phyloP scores from a whole-genome alignment of 2,113 vertebrate species.

The Chauna torquata region DNA sequence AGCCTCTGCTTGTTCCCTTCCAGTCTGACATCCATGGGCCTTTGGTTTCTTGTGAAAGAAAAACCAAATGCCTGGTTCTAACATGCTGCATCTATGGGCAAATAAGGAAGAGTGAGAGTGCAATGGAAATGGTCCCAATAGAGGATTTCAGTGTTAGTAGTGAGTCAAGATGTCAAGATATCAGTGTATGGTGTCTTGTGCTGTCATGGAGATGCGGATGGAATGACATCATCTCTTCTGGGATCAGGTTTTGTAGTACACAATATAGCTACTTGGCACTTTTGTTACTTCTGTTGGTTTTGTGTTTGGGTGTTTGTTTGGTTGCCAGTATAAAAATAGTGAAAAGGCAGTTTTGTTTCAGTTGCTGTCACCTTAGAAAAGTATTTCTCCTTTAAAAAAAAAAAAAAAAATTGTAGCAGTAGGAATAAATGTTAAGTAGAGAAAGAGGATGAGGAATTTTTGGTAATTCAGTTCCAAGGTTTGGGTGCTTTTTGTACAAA shows the following conservation, averaged over 20 bases:
- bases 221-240: not conserved
- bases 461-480: fast-evolving
- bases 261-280: not conserved
- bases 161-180: not conserved
- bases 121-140: not conserved
- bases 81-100: not conserved
- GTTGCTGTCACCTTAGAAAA: not conserved
- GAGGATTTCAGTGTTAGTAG: not conserved
- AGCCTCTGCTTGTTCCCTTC: not conserved
- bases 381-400: not conserved
- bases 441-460: not conserved
- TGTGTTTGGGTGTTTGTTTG: no score
- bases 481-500: not conserved
- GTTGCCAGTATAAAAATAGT: not conserved
- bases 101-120: not conserved
- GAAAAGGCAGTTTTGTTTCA: not conserved
- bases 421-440: not conserved
- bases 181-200: not conserved
- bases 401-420: not conserved
- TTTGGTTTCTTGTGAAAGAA: not conserved
- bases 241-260: not conserved
- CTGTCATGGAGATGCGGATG: not conserved
- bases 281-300: not conserved
- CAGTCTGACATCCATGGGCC: not conserved
- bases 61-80: not conserved